Percentiles rank a stretch among this genome's conserved stretches.
Conservation (phyloP, 2,113 vertebrate species). For the Epinephelus lanceolatus region DNA sequence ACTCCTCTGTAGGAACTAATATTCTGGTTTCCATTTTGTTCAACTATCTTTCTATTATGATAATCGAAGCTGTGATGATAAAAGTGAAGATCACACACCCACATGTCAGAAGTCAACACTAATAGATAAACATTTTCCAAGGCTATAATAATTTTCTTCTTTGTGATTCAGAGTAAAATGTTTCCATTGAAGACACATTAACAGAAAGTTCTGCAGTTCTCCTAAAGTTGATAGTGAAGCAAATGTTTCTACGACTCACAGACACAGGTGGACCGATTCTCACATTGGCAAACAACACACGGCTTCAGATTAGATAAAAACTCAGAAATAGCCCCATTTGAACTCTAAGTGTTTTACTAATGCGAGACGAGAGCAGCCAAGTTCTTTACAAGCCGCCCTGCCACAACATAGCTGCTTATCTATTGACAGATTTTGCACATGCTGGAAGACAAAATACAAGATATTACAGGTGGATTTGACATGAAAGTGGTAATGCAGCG, state of each 20-base stretch:
- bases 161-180: neutral
- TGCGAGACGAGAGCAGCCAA: neutral
- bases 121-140: neutral
- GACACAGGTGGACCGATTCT: slow-evolving; percentile 50
- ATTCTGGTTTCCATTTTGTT: neutral
- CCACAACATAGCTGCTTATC: neutral
- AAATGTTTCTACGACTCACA: neutral
- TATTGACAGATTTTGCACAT: neutral
- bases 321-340: neutral
- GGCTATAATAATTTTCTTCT: neutral
- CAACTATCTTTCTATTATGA: neutral
- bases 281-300: slow-evolving; percentile 3
- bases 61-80: neutral
- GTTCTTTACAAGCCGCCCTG: neutral
- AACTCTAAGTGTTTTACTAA: too few relatives aligned
- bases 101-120: neutral
- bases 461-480: neutral
- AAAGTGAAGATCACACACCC: neutral
- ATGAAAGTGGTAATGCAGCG: too few relatives aligned
- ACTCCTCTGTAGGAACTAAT: neutral
- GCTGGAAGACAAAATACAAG: neutral
- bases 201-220: neutral
- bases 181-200: neutral
- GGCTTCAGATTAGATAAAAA: slow-evolving; percentile 40
- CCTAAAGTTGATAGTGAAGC: neutral